These are phyloP conservation scores for Palaemon carinicauda DNA, from an alignment of 1,140 invertebrate species.

Conservation along the genomic window DNA sequence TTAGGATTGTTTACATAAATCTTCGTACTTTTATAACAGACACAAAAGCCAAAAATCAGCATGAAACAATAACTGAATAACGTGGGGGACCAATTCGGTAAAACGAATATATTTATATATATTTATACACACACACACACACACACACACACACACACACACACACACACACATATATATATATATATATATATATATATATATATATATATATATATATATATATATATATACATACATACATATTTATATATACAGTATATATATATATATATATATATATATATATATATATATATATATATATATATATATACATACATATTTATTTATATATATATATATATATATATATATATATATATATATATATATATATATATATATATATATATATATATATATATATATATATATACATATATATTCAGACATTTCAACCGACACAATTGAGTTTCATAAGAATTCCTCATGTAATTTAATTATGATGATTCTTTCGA, in stretches of 20 bases:
- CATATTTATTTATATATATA: neutral
- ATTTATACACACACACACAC: too few species aligned
- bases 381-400: constrained; percentile 2
- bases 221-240: neutral
- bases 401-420: neutral
- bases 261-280: neutral
- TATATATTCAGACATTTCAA: too few species aligned
- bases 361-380: neutral
- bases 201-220: constrained; percentile 2
- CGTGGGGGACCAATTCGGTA: too few species aligned
- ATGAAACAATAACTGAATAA: too few species aligned
- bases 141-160: too few species aligned
- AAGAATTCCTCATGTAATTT: too few species aligned
- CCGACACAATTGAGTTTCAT: too few species aligned
- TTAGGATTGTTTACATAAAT: too few species aligned
- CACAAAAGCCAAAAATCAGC: too few species aligned
- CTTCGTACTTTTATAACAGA: too few species aligned
- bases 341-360: neutral
- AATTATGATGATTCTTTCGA: too few species aligned
- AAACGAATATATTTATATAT: too few species aligned
- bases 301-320: neutral
- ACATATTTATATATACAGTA: neutral
- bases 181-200: neutral
- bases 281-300: neutral
- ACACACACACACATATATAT: neutral